Conservation (phyloP, 2,797 vertebrate species). For the Anguilla pacifica region DNA sequence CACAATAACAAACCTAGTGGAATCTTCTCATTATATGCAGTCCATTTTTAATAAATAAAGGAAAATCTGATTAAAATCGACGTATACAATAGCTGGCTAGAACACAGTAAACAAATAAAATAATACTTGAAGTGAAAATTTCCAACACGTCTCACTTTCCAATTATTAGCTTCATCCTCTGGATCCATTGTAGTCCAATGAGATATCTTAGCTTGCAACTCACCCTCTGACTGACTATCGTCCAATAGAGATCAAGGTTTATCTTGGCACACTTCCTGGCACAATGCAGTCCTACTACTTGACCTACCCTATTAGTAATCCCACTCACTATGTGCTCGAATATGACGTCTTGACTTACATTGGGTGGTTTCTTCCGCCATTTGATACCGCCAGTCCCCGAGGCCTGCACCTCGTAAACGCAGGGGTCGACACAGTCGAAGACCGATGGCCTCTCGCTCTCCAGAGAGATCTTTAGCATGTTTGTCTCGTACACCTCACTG, state of each 20-base stretch:
- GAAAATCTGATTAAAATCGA: background rate
- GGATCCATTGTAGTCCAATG: background rate
- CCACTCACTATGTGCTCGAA: too few species aligned
- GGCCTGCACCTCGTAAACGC: constrained; percentile 72
- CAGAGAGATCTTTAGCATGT: constrained; percentile 64
- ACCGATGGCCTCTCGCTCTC: constrained; percentile 70
- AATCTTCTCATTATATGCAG: background rate
- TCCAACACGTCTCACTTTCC: background rate
- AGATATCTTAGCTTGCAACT: background rate
- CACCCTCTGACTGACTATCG: background rate
- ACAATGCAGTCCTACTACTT: background rate
- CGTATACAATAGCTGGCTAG: background rate
- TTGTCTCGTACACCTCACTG: constrained; percentile 76
- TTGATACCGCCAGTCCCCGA: constrained; percentile 78
- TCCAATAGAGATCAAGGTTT: constrained; percentile 40
- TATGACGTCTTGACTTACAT: constrained; percentile 56
- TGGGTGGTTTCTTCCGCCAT: constrained; percentile 71
- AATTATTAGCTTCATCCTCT: background rate
- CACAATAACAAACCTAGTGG: background rate
- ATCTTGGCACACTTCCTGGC: constrained; percentile 37
- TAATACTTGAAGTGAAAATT: background rate
- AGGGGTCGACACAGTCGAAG: constrained; percentile 40
- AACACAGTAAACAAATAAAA: background rate
- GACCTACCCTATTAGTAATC: background rate
- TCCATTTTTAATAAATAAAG: background rate